Base-by-base conservation (phyloP, 2,113 vertebrate species). In the Microtus pennsylvanicus region DNA sequence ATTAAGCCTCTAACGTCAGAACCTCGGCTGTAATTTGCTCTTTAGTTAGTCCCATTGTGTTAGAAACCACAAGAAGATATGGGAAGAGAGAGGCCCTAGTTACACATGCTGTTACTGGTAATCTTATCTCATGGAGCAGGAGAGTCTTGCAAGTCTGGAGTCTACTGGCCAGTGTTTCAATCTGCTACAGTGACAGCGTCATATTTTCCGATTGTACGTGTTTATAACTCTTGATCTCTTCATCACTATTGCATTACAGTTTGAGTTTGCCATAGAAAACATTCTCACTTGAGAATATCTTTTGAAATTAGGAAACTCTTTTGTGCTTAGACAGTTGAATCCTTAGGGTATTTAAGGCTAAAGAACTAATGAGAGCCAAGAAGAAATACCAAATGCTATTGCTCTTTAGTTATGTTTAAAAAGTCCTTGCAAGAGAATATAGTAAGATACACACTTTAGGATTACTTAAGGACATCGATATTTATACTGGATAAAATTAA, bases 401-500 rank as follows among this genome's bases (percentile, higher is more conserved):
- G 42, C 14, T 26, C 30, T 96, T 97, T 78, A 87, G 45, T 82
- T 95, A 87, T 94, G 13, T 33, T 89, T 65, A 69, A 38, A 96
- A 16, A 3, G 77, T 85, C 95, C 91, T 8, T 61, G 96, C 55
- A 92, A 95, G 89, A 94, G 9, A 89, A 50, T 80, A 47, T 80
- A 96, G 93, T 78, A 96, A 94, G 92, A 97, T 96, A 95, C 35
- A 21, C 61, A 65, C 22, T 89, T 63, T 93, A 87, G 86, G 30
- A 91, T 91, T 93, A 81, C 82, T 95, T 85, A 78, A 76, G 76
- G 91, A 92, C 94, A 96, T 28, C 38, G 42, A 90, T 90, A 94
- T 97, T 95, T 97, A 97, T 87, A 61, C 24, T 96, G 50, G 65
- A 91, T 91, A 87, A 96, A 95, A 47, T 67, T 45, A 97, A 97